Percentiles rank a stretch among this genome's conserved stretches.
Conservation (phyloP, 2,797 vertebrate species). For the Spheniscus humboldti region DNA sequence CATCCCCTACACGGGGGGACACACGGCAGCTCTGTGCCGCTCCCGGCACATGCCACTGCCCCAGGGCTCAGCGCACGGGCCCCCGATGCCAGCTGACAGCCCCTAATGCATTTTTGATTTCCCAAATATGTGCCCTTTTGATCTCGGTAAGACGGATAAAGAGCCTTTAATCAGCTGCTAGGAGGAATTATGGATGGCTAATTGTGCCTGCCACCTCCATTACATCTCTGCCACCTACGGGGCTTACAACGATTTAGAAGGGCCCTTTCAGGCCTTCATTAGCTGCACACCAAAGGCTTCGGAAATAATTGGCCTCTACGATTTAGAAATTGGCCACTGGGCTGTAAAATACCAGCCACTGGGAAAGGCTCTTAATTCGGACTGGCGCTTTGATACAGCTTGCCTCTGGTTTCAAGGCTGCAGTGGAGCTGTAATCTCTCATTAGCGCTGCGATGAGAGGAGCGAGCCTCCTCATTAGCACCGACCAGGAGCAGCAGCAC, state of each 20-base stretch:
- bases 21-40: not conserved
- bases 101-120: constrained; percentile 46
- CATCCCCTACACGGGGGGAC: not conserved
- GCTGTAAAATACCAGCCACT: constrained; percentile 76
- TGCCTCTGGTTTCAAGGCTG: constrained; percentile 8
- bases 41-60: not conserved
- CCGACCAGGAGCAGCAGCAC: not conserved
- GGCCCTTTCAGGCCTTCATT: constrained; percentile 58
- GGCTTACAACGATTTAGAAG: constrained; percentile 11
- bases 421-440: constrained; percentile 52
- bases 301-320: constrained; percentile 59
- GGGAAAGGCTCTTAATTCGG: constrained; percentile 62
- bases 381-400: constrained; percentile 65
- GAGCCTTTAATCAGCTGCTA: constrained; percentile 62
- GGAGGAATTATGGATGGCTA: constrained; percentile 65
- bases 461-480: not conserved
- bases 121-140: constrained; percentile 40
- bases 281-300: constrained; percentile 69
- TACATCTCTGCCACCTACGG: constrained; percentile 21
- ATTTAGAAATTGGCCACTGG: constrained; percentile 74
- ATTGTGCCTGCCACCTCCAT: constrained; percentile 67
- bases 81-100: not conserved
- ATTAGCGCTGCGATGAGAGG: not conserved
- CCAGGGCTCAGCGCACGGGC: not conserved
- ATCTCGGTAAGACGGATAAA: constrained; percentile 58